Percentiles rank a stretch among this genome's conserved stretches.
These are phyloP conservation scores for Antigone vipio DNA, from an alignment of 2,113 vertebrate species.

Conservation along the genomic window DNA sequence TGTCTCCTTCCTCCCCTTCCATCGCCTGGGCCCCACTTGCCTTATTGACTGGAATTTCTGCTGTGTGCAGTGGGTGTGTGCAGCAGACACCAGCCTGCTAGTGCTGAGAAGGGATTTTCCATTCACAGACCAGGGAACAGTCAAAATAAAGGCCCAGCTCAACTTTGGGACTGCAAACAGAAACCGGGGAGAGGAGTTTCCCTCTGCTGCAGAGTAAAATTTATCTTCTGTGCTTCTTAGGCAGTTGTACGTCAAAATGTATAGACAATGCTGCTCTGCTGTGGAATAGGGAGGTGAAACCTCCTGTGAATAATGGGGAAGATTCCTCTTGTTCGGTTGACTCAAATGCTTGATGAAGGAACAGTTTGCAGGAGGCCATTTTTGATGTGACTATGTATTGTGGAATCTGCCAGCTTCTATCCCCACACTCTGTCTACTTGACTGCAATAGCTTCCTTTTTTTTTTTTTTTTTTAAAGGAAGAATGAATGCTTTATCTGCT, in stretches of 20 bases:
- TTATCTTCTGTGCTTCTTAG: not conserved
- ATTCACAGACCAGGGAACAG: slow-evolving; percentile 63
- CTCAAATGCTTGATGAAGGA: slow-evolving; percentile 22
- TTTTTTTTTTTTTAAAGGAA: not conserved
- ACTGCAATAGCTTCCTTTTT: slow-evolving; percentile 37
- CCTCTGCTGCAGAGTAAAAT: not conserved
- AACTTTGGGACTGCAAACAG: slow-evolving; percentile 45
- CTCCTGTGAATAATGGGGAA: not conserved
- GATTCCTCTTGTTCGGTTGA: not conserved
- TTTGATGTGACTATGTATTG: slow-evolving; percentile 58
- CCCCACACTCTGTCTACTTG: slow-evolving; percentile 37
- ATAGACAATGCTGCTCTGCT: not conserved
- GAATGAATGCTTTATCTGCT: slow-evolving; percentile 45
- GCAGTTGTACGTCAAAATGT: not conserved
- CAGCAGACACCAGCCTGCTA: slow-evolving; percentile 62
- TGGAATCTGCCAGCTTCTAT: slow-evolving; percentile 59
- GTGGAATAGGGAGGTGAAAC: not conserved
- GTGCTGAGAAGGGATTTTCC: slow-evolving; percentile 70
- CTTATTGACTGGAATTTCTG: slow-evolving; percentile 72
- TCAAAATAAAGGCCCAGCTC: slow-evolving; percentile 63
- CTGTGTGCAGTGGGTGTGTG: slow-evolving; percentile 72
- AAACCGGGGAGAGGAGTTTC: slow-evolving; percentile 17
- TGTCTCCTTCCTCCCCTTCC: slow-evolving; percentile 68
- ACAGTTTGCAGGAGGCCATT: slow-evolving; percentile 66
- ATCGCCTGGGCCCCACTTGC: slow-evolving; percentile 65